Evolutionary conservation across 92 coral and sea anemone genomes (phyloP), one percentile per base, ranked within the genome.

Genomic region (Phymanthus crucifer): DNA sequence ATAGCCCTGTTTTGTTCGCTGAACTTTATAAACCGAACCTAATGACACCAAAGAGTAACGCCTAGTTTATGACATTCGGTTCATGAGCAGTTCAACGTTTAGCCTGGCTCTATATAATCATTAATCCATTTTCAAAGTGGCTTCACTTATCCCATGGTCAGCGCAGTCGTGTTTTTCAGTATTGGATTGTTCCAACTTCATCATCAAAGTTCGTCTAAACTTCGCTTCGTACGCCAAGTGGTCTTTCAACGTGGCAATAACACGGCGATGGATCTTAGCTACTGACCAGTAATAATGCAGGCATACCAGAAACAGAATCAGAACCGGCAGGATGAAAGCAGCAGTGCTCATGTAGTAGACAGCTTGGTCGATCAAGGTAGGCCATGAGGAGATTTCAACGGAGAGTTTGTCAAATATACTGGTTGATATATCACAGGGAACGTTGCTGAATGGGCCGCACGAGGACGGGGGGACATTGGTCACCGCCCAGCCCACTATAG

Each of bases 401-500:
- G 89, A 82, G 0, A 95, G 76, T 29, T 83, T 82, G 64, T 87
- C 87, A 45, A 93, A 85, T 80, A 95, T 95, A 33, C 92, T 86
- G 36, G 80, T 77, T 1, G 56, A 83, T 24, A 77, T 32, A 40
- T 82, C 86, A 52, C 99, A 93, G 67, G 77, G 71, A 29, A 56
- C 52, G 87, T 95, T 95, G 52, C 91, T 93, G 38, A 90, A 93
- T 17, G 97, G 97, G 0, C 97, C 97, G 58, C 97, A 92, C 35
- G 78, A 76, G 31, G 97, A 92, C 1, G 97, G 92, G 13, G 94
- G 94, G 0, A 92, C 89, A n/a, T 86, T 83, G 7, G 98, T 92
- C 43, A 91, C 88, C n/a, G 91, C 97, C 84, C 94, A 95, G 13
- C 99, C 99, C 2, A 95, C 91, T 16, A 94, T 88, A 11, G 91